Evolutionary conservation across 2,113 vertebrate species (phyloP).

Genomic region (Arvicanthis niloticus): DNA sequence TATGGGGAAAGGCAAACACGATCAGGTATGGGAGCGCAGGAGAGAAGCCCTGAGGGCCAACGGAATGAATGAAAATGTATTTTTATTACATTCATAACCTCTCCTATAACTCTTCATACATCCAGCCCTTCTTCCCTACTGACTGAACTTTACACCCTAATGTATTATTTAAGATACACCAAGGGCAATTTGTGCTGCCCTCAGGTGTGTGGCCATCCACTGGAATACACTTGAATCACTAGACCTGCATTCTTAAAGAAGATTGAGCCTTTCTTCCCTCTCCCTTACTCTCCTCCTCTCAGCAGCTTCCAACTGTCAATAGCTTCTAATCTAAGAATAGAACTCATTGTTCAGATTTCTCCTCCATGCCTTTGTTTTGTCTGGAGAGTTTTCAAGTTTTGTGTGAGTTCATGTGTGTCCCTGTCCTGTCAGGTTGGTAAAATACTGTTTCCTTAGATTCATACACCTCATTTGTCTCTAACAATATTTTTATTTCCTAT

Average conservation of each 20-base stretch:
- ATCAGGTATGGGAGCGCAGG: too few relatives aligned
- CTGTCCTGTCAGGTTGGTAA: neutral
- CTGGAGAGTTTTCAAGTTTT: neutral
- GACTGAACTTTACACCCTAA: neutral
- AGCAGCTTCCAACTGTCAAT: neutral
- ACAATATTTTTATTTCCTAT: neutral
- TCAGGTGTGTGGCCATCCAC: neutral
- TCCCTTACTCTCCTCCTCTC: neutral
- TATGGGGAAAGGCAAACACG: too few relatives aligned
- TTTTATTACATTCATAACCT: neutral
- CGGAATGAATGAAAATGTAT: neutral
- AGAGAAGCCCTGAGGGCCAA: too few relatives aligned
- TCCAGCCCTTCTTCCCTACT: too few relatives aligned
- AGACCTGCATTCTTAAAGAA: neutral
- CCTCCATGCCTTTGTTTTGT: too few relatives aligned
- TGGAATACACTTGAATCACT: neutral
- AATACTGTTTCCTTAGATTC: neutral
- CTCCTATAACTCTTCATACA: neutral
- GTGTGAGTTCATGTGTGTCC: neutral
- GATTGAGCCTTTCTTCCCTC: neutral
- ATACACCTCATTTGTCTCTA: neutral
- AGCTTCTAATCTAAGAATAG: neutral
- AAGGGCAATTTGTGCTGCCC: neutral
- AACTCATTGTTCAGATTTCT: neutral
- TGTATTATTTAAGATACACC: neutral